phyloP scores from a whole-genome alignment of 2,797 vertebrate species.

The Parauchenoglanis ngamensis region DNA sequence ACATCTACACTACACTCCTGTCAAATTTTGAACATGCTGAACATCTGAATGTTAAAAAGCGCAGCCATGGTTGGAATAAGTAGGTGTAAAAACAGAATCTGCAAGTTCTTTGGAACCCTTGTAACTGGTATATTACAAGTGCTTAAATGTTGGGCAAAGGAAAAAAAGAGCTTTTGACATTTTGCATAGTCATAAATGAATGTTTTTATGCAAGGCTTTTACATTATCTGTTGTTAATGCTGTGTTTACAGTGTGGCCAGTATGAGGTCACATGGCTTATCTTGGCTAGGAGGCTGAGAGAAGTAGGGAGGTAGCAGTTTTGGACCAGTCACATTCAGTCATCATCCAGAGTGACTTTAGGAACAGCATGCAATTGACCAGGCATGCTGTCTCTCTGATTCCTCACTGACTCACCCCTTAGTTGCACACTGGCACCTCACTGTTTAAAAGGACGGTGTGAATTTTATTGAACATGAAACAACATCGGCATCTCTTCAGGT shows the following conservation, averaged over 20 bases:
- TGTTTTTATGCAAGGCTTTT: constrained; percentile 27
- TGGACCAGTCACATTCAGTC: constrained; percentile 23
- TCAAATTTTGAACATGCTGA: not conserved
- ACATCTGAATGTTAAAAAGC: constrained; percentile 18
- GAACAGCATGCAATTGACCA: constrained; percentile 3
- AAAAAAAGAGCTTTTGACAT: constrained; percentile 19
- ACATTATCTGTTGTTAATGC: constrained; percentile 64
- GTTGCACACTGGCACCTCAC: constrained; percentile 13
- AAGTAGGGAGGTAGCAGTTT: constrained; percentile 27
- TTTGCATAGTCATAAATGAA: constrained; percentile 33
- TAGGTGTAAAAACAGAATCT: constrained; percentile 35
- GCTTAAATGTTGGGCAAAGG: not conserved
- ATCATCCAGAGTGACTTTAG: constrained; percentile 12
- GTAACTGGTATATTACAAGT: constrained; percentile 10
- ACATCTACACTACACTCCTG: not conserved
- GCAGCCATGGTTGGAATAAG: constrained; percentile 17
- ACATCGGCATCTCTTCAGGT: constrained; percentile 68
- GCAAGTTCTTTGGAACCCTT: constrained; percentile 26
- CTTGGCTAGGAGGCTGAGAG: constrained; percentile 63
- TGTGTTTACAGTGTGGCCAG: constrained; percentile 65
- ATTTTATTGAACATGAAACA: constrained; percentile 75
- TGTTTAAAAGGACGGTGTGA: constrained; percentile 68
- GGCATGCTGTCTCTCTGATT: constrained; percentile 11
- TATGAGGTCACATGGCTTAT: constrained; percentile 72
- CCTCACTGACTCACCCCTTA: not conserved